A percentile compares a stretch with the other conserved stretches of the same genome.
phyloP scores from a whole-genome alignment of 1,140 invertebrate species.

The Berghia stephanieae region DNA sequence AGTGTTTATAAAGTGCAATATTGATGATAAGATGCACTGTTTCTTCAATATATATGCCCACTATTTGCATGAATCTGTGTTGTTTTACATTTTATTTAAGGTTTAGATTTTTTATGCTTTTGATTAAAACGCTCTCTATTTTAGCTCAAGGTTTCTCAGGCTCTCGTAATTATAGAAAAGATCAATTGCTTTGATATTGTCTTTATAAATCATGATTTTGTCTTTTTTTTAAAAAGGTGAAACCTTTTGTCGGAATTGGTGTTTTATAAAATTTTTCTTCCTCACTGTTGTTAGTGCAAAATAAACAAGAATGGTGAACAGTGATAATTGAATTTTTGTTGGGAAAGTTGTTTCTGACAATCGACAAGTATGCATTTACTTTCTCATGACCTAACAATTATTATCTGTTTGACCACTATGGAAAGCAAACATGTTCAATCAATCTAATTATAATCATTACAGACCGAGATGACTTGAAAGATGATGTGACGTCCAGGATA shows the following conservation, averaged over 20 bases:
- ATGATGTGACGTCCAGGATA: slow-evolving; percentile 79
- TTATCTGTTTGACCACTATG: not conserved
- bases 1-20: too few species aligned
- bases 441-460: slow-evolving; percentile 45
- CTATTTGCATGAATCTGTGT: not conserved
- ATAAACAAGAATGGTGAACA: not conserved
- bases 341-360: not conserved
- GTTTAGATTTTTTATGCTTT: too few species aligned
- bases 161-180: too few species aligned
- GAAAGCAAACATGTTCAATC: too few species aligned
- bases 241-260: too few species aligned
- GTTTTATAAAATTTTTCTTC: not conserved
- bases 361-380: not conserved
- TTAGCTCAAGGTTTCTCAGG: too few species aligned
- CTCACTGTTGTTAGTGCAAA: not conserved
- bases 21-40: not conserved
- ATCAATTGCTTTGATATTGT: too few species aligned
- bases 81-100: too few species aligned
- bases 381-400: not conserved
- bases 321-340: not conserved
- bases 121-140: too few species aligned
- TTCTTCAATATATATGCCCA: not conserved
- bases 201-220: too few species aligned
- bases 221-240: too few species aligned
- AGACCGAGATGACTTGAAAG: slow-evolving; percentile 84